Evolutionary conservation across 2,797 vertebrate genomes (phyloP).

Genomic region (Sphaeramia orbicularis): DNA sequence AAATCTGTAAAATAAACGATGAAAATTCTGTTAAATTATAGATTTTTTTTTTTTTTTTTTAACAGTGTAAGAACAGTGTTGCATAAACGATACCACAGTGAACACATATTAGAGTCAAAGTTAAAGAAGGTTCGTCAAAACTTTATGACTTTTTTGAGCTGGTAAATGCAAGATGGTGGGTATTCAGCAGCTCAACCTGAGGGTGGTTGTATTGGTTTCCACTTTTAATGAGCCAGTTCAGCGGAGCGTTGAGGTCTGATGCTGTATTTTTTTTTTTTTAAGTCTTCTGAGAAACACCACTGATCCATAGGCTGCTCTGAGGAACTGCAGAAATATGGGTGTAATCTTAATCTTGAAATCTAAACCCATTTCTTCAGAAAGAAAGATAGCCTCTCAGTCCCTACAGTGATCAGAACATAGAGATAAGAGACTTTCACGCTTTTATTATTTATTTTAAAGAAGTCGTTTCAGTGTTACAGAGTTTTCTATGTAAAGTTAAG

Average conservation of each 20-base stretch:
- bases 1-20: too few relatives aligned
- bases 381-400: constrained; percentile 9
- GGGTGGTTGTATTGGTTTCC: constrained; percentile 14
- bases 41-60: too few relatives aligned
- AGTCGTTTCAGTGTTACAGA: constrained; percentile 6
- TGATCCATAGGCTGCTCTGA: constrained; percentile 29
- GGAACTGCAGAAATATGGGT: constrained; percentile 20
- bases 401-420: constrained; percentile 11
- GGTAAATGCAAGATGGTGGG: neutral
- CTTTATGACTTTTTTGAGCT: too few relatives aligned
- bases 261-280: constrained; percentile 4
- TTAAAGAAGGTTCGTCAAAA: too few relatives aligned
- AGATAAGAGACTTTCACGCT: constrained; percentile 5
- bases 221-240: constrained; percentile 30
- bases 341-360: constrained; percentile 8
- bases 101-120: too few relatives aligned
- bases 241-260: constrained; percentile 2
- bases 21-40: too few relatives aligned
- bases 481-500: constrained; percentile 26
- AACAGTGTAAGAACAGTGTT: too few relatives aligned
- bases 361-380: constrained; percentile 12
- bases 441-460: constrained; percentile 2
- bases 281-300: constrained; percentile 37
- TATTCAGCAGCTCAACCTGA: neutral
- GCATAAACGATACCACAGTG: too few relatives aligned